Evolutionary conservation across 2,797 vertebrate species (phyloP), one percentile per base, ranked within the genome.

Genomic region (Tympanoctomys barrerae): DNA sequence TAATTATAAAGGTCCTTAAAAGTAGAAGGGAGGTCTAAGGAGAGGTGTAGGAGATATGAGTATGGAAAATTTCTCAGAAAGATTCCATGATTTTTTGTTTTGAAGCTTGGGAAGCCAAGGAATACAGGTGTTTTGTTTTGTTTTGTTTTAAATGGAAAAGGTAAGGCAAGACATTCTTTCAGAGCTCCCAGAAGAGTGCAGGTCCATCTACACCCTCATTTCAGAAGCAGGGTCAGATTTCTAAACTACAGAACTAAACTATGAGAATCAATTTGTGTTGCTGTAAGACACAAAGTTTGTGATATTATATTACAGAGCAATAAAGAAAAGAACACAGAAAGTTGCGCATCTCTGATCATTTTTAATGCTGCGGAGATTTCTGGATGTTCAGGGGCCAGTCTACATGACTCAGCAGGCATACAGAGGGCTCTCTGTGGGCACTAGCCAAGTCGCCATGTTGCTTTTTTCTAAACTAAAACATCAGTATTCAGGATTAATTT

Each of bases 281-380:
- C 85, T 92, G 91, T 88, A 75, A 90, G 68, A 70, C n/a, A 90
- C 39, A 66, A 62, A 31, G 2, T 79, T 61, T 90, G 68, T 77
- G 52, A 68, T 54, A 87, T 86, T 46, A 22, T 87, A 6, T 91
- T 92, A 22, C 6, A 62, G 61, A 94, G 33, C 59, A 89, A 71
- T 5, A 39, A 66, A 94, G 94, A 94, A 95, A 66, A 7, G 14
- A 78, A 87, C n/a, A 42, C 4, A 79, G 31, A 18, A 59, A 71
- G 7, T 81, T 91, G 95, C 75, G 22, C 86, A 64, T 66, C 59
- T 92, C 61, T 94, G 31, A 42, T 87, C 36, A 49, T 64, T 92
- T 26, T 36, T 49, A 87, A 52, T 71, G 57, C 36, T 36, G 2
- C 3, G 33, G 2, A 11, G 3, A 2, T 49, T 95, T 94, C 75